These are phyloP conservation scores for Astreopora myriophthalma DNA, from an alignment of 64 coral and sea anemone species.

Conservation along the genomic window DNA sequence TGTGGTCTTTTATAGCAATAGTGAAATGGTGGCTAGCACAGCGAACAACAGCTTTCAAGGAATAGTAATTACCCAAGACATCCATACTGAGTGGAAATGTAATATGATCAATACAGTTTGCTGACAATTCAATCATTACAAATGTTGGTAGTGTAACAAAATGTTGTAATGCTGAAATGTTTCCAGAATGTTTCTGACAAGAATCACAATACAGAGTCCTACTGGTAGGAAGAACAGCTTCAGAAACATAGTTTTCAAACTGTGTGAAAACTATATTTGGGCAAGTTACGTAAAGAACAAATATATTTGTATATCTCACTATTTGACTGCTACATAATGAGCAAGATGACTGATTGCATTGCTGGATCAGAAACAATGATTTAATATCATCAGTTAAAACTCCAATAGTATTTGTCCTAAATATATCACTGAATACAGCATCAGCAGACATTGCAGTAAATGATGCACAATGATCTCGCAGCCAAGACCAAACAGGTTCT, in stretches of 20 bases:
- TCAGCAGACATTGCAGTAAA: constrained; percentile 42
- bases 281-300: constrained; percentile 41
- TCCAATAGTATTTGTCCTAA: constrained; percentile 28
- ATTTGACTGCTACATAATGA: constrained; percentile 23
- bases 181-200: constrained; percentile 42
- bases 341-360: background rate
- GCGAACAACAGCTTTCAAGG: constrained; percentile 40
- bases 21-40: constrained; percentile 53
- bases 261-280: background rate
- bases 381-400: constrained; percentile 34
- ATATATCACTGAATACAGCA: constrained; percentile 50
- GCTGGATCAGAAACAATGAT: constrained; percentile 35
- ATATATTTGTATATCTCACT: background rate
- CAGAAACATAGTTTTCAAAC: constrained; percentile 55
- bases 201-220: constrained; percentile 53
- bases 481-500: too few species aligned
- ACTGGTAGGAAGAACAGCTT: constrained; percentile 34
- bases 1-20: background rate
- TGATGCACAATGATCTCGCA: constrained; percentile 19
- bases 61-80: constrained; percentile 11
- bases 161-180: constrained; percentile 55
- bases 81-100: constrained; percentile 26
- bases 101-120: constrained; percentile 30
- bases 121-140: constrained; percentile 43
- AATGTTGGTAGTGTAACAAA: constrained; percentile 57